Evolutionary conservation across 2,113 vertebrate species (phyloP).

Genomic region (Prietella phreatophila): DNA sequence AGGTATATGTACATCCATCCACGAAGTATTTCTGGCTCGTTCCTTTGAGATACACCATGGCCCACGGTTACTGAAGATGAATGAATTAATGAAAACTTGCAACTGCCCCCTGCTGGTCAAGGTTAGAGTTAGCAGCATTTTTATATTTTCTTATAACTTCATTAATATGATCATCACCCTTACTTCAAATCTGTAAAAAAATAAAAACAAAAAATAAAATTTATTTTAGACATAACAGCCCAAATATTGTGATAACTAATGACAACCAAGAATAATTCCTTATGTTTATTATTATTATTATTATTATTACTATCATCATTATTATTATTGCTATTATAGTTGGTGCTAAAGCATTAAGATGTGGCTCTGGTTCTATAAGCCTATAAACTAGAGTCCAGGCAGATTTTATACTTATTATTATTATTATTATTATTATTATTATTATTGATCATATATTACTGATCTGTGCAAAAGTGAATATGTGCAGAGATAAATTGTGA

Average conservation of each 20-base stretch:
- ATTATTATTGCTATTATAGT: slow-evolving; percentile 63
- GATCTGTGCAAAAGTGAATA: slow-evolving; percentile 39
- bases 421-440: slow-evolving; percentile 12
- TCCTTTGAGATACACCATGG: too few species aligned
- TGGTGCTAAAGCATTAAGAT: slow-evolving; percentile 45
- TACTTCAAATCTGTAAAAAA: neutral
- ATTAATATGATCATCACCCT: neutral
- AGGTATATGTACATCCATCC: neutral
- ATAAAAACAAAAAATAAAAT: too few species aligned
- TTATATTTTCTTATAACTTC: slow-evolving; percentile 2
- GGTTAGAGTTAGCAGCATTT: neutral
- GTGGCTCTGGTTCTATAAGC: slow-evolving; percentile 17
- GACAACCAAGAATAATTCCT: slow-evolving; percentile 18
- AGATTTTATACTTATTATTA: slow-evolving; percentile 40
- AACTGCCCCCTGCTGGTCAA: slow-evolving; percentile 17
- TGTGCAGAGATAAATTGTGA: slow-evolving; percentile 43
- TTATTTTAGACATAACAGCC: neutral
- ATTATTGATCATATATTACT: slow-evolving; percentile 35
- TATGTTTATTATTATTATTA: slow-evolving; percentile 5
- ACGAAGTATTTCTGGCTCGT: neutral
- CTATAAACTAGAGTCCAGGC: slow-evolving; percentile 18
- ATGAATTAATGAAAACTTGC: slow-evolving; percentile 6
- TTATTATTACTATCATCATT: slow-evolving; percentile 5
- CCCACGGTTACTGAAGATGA: neutral
- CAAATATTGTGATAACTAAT: neutral